A percentile compares a stretch with the other conserved stretches of the same genome.
Conservation (phyloP, 2,113 vertebrate species). For the Amia ocellicauda region DNA sequence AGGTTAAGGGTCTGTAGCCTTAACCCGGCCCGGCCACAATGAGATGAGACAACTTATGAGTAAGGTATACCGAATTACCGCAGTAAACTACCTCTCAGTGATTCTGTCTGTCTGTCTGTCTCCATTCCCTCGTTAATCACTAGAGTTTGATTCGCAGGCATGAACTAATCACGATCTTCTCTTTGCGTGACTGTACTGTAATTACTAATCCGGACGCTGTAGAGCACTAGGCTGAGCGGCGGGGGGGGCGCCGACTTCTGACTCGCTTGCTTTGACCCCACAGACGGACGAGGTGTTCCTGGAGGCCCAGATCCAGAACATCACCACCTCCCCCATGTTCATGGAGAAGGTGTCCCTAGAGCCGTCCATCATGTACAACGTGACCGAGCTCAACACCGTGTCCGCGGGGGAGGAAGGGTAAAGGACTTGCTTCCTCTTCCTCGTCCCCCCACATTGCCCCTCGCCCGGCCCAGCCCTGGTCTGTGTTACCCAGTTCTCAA, state of each 20-base stretch:
- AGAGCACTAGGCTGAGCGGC: slow-evolving; percentile 19
- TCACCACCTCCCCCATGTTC: slow-evolving; percentile 97
- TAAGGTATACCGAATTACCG: too few relatives aligned
- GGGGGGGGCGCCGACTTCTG: slow-evolving; percentile 6
- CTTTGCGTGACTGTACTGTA: slow-evolving; percentile 27
- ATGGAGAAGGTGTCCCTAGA: slow-evolving; percentile 98
- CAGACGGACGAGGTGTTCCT: slow-evolving; percentile 98
- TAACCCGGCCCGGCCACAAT: too few relatives aligned
- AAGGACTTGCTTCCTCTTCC: too few relatives aligned
- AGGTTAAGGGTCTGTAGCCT: too few relatives aligned
- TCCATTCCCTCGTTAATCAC: slow-evolving; percentile 65
- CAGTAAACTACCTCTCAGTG: too few relatives aligned
- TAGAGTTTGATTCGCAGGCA: slow-evolving; percentile 77
- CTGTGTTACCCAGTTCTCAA: too few relatives aligned
- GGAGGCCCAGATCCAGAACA: slow-evolving; percentile 98
- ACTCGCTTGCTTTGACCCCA: slow-evolving; percentile 14
- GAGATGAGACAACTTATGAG: too few relatives aligned
- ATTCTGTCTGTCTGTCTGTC: too few relatives aligned
- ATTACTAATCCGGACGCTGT: slow-evolving; percentile 45
- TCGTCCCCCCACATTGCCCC: too few relatives aligned
- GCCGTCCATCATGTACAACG: slow-evolving; percentile 95
- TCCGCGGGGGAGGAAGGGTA: slow-evolving; percentile 70
- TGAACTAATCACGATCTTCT: slow-evolving; percentile 79
- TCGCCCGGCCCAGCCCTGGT: too few relatives aligned
- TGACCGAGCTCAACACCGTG: slow-evolving; percentile 87